phyloP scores from a whole-genome alignment of 2,797 vertebrate genomes.

The Chaenodraco wilsoni region DNA sequence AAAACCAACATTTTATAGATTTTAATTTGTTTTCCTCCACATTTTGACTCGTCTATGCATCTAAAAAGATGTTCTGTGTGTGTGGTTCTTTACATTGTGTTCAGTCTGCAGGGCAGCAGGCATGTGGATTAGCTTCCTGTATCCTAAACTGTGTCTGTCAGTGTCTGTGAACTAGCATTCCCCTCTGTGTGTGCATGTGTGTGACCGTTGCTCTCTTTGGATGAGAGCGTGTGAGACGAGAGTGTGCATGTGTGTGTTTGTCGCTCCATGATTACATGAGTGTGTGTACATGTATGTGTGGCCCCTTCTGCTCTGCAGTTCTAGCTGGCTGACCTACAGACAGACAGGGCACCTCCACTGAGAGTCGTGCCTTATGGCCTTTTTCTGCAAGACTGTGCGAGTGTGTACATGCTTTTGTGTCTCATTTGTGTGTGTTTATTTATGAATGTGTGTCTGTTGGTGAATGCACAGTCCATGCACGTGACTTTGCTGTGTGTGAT shows the following conservation, averaged over 20 bases:
- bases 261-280: not conserved
- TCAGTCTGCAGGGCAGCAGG: slow-evolving; percentile 3
- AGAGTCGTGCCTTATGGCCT: slow-evolving; percentile 58
- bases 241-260: slow-evolving; percentile 7
- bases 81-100: not conserved
- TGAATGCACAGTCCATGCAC: not conserved
- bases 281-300: slow-evolving; percentile 17
- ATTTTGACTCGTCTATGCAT: too few species aligned
- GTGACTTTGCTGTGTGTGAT: slow-evolving; percentile 25
- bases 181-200: not conserved
- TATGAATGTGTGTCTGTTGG: slow-evolving; percentile 15
- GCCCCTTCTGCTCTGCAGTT: slow-evolving; percentile 67
- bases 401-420: slow-evolving; percentile 5
- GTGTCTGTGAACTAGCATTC: slow-evolving; percentile 1
- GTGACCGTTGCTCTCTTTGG: slow-evolving; percentile 14
- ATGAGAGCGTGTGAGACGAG: slow-evolving; percentile 15
- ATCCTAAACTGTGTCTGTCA: slow-evolving; percentile 23
- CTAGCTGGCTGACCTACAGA: slow-evolving; percentile 61
- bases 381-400: slow-evolving; percentile 38
- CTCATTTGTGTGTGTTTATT: not conserved
- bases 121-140: not conserved
- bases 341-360: slow-evolving; percentile 45
- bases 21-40: too few species aligned
- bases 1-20: too few species aligned
- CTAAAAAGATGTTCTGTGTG: too few species aligned